phyloP scores from a whole-genome alignment of 2,888 invertebrate species.

The Conops quadrifasciatus region DNA sequence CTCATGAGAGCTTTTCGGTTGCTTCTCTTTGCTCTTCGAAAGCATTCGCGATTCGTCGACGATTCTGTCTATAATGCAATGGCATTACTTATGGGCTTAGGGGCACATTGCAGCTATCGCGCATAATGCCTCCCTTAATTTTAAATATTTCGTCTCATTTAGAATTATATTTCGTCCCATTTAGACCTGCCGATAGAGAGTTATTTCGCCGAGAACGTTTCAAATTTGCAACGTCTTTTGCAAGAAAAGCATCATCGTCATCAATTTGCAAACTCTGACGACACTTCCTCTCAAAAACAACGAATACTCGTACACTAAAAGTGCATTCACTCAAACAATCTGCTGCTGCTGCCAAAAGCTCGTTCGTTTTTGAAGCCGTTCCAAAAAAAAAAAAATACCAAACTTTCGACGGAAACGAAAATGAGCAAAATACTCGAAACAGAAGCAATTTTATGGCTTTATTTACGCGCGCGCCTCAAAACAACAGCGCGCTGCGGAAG shows the following conservation, averaged over 20 bases:
- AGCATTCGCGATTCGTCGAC: too few species aligned
- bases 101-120: too few species aligned
- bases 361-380: constrained; percentile 23
- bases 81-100: too few species aligned
- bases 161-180: too few species aligned
- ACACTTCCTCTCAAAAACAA: neutral
- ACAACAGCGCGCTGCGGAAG: constrained; percentile 19
- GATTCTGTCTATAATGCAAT: too few species aligned
- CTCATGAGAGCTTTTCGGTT: neutral
- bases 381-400: constrained; percentile 11
- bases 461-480: constrained; percentile 29
- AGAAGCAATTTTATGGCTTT: constrained; percentile 35
- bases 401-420: constrained; percentile 31
- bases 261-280: neutral
- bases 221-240: too few species aligned
- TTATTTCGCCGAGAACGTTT: too few species aligned
- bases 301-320: constrained; percentile 8
- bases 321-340: neutral
- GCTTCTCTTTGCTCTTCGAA: neutral
- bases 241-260: too few species aligned
- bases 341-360: constrained; percentile 9
- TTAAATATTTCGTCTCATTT: too few species aligned
- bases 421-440: constrained; percentile 34
- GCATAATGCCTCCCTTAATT: too few species aligned
- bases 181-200: too few species aligned